Evolutionary conservation across 2,888 invertebrate species (phyloP).

Genomic region (Sylvicola cinctus): DNA sequence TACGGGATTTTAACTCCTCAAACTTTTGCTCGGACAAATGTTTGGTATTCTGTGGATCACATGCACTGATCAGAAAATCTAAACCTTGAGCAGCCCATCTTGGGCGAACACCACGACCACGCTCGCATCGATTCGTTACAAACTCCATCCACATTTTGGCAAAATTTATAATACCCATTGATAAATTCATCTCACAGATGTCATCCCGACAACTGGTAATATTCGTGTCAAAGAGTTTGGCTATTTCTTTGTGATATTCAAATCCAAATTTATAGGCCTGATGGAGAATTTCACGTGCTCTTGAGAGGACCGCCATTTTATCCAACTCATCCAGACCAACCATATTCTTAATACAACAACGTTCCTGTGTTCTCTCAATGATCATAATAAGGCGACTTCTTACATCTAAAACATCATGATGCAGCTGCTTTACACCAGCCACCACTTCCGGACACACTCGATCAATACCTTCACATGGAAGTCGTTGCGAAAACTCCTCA

Average conservation of each 20-base stretch:
- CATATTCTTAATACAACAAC: slow-evolving; percentile 19
- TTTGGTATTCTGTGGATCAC: slow-evolving; percentile 64
- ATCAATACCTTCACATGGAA: neutral
- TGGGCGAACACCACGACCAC: slow-evolving; percentile 58
- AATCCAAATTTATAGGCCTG: slow-evolving; percentile 82
- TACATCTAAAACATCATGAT: slow-evolving; percentile 23
- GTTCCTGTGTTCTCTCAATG: slow-evolving; percentile 19
- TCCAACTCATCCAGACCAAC: slow-evolving; percentile 26
- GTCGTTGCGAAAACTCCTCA: slow-evolving; percentile 12
- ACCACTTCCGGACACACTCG: slow-evolving; percentile 30
- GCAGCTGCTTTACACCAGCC: slow-evolving; percentile 37
- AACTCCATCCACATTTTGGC: slow-evolving; percentile 80
- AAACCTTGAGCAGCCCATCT: slow-evolving; percentile 79
- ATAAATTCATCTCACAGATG: slow-evolving; percentile 25
- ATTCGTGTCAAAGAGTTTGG: slow-evolving; percentile 27
- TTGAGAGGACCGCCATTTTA: slow-evolving; percentile 34
- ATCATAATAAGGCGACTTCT: slow-evolving; percentile 25
- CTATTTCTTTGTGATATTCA: slow-evolving; percentile 39
- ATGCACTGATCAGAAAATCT: slow-evolving; percentile 68
- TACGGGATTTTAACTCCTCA: slow-evolving; percentile 50
- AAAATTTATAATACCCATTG: slow-evolving; percentile 41
- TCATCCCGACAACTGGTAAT: slow-evolving; percentile 23
- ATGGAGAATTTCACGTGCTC: slow-evolving; percentile 56
- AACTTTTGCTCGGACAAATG: slow-evolving; percentile 60
- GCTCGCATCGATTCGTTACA: slow-evolving; percentile 63